These are phyloP conservation scores for Eugnorisma glareosa DNA, from an alignment of 2,888 invertebrate species.

Conservation along the genomic window DNA sequence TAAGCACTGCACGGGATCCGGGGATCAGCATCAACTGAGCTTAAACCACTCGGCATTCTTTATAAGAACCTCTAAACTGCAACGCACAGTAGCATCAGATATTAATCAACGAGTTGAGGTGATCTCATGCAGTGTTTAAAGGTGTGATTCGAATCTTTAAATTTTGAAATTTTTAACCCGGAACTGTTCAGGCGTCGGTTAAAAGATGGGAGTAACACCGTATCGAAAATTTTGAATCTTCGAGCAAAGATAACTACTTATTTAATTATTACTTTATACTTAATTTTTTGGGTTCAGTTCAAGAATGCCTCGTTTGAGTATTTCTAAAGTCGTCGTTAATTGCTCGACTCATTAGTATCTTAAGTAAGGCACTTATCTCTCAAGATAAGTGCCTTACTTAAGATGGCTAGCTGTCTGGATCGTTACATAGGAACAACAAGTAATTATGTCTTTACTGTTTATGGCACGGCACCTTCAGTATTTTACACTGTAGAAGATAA, in stretches of 20 bases:
- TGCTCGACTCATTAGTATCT: not conserved
- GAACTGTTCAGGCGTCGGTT: too few relatives aligned
- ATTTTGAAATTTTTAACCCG: too few relatives aligned
- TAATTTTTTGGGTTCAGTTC: not conserved
- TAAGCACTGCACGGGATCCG: too few relatives aligned
- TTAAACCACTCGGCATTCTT: too few relatives aligned
- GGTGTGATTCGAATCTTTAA: too few relatives aligned
- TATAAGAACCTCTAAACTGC: too few relatives aligned
- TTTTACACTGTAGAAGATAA: not conserved
- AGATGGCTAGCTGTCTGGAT: constrained; percentile 3
- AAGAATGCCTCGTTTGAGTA: not conserved
- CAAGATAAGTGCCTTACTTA: not conserved
- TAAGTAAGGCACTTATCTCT: too few relatives aligned
- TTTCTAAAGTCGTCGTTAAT: constrained; percentile 3
- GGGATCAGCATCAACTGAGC: too few relatives aligned
- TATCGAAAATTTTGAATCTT: not conserved
- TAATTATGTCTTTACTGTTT: not conserved
- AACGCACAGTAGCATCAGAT: too few relatives aligned
- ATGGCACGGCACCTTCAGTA: not conserved
- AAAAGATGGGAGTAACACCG: not conserved
- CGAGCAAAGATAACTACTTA: not conserved
- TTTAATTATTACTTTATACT: too few relatives aligned
- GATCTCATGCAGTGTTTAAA: not conserved
- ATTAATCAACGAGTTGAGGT: not conserved
- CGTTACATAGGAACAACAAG: not conserved